Evolutionary conservation across 2,113 vertebrate genomes (phyloP), one percentile per base, ranked within the genome.

Genomic region (Fulmarus glacialis): DNA sequence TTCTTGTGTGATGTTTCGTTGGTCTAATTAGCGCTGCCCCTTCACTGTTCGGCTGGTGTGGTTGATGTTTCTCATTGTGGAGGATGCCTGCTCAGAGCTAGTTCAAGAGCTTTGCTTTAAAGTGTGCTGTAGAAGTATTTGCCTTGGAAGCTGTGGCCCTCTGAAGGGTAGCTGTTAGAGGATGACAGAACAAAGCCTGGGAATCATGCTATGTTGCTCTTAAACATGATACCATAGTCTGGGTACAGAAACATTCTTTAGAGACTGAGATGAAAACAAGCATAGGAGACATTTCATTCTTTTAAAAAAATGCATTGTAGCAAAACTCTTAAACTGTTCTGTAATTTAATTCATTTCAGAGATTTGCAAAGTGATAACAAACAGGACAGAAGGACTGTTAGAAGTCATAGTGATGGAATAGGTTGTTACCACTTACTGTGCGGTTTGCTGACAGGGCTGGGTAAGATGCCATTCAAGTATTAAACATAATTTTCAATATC

Each of bases 201-300:
- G 18, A 43, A 30, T 80, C 27, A 11, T 24, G n/a, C 20, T 53
- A 2, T 43, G 17, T 60, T 78, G 13, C 36, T 67, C 12, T 82
- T 77, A 52, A 53, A 64, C 3, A 5, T 17, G 19, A 17, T n/a
- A 26, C 11, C 0, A 0, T 60, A 48, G 21, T 66, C 18, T 29
- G 13, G 17, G 17, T 82, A 30, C 40, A 72, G n/a, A 93, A 71
- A 19, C 12, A 3, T 52, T 63, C 26, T 93, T 66, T 13, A 40
- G 14, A 27, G 27, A 19, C 43, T 34, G 32, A 79, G 32, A 30
- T 56, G 43, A 88, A 82, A 89, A 45, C 52, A 91, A 71, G 22
- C 11, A 15, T 40, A 52, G 52, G 43, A 82, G 66, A 40, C 9
- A 27, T 50, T 55, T 90, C 1, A 45, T 79, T 55, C 16, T 82